Evolutionary conservation across 2,797 vertebrate genomes (phyloP).

Genomic region (Alectoris magna): DNA sequence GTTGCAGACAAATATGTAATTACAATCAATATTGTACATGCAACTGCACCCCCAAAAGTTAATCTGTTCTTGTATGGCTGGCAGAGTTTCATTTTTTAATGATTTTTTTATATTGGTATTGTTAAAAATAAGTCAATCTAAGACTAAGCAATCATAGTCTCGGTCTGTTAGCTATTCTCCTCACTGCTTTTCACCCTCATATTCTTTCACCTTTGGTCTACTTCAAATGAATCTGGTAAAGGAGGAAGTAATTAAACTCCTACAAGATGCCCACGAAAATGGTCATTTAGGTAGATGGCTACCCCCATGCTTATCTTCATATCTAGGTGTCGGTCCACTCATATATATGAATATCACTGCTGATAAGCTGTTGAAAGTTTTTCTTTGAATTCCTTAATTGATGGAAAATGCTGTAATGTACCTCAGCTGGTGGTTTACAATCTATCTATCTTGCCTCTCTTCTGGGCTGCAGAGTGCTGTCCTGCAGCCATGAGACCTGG

Average conservation of each 20-base stretch:
- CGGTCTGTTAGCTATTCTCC: background rate
- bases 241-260: background rate
- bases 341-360: background rate
- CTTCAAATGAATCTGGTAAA: background rate
- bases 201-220: background rate
- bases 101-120: background rate
- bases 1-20: constrained; percentile 56
- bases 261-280: background rate
- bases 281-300: background rate
- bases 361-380: background rate
- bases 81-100: background rate
- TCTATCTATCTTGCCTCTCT: background rate
- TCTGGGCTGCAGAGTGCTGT: background rate
- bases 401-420: background rate
- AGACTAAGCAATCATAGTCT: background rate
- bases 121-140: background rate
- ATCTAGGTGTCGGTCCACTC: background rate
- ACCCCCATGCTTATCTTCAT: background rate
- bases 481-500: background rate
- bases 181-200: background rate
- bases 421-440: background rate
- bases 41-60: background rate
- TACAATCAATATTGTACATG: constrained; percentile 44
- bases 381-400: background rate
- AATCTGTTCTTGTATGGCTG: background rate